Evolutionary conservation across 2,888 invertebrate species (phyloP), one percentile per base, ranked within the genome.

Genomic region (Clostera curtula): DNA sequence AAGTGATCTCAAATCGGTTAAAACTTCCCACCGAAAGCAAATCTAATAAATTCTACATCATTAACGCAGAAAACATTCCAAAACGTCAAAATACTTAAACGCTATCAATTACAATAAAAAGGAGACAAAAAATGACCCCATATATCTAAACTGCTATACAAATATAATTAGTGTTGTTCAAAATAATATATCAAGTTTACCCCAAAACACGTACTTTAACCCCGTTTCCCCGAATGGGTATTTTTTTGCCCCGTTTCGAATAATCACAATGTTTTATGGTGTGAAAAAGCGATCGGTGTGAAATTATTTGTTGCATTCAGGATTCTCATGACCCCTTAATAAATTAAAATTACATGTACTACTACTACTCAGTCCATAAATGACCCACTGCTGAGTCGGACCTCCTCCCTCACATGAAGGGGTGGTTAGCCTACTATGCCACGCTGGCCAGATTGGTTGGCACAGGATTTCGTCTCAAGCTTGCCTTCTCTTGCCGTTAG

Each of bases 131-230:
- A 64, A 67, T 65, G 54, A 64, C 64, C 62, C 57, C 52, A 42
- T 50, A 51, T 45, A 55, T 54, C 55, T 43, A 53, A 57, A 64
- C 56, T 63, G 54, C 67, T 49, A 80, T 80, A 80, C 83, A 75
- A 80, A 73, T 56, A 74, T 76, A 80, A 83, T 83, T 82, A 82
- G 79, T 71, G 64, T 69, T 66, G 68, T 70, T 49, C 50, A 53
- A 56, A 55, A 66, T 65, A 63, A 71, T 69, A 66, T 60, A 65
- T 70, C 62, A 70, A 59, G 49, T 53, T 82, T 77, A 75, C 75
- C 74, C 76, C 76, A 79, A 82, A 82, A 84, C 79, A 83, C 54
- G 65, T 55, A 62, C 50, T 61, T 80, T 79, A 76, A 70, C 76
- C 79, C 76, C 74, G 49, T 74, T 73, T 64, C 64, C 59, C 49